These are phyloP conservation scores for Ridgeia piscesae DNA, from an alignment of 1,140 invertebrate species.

Conservation along the genomic window DNA sequence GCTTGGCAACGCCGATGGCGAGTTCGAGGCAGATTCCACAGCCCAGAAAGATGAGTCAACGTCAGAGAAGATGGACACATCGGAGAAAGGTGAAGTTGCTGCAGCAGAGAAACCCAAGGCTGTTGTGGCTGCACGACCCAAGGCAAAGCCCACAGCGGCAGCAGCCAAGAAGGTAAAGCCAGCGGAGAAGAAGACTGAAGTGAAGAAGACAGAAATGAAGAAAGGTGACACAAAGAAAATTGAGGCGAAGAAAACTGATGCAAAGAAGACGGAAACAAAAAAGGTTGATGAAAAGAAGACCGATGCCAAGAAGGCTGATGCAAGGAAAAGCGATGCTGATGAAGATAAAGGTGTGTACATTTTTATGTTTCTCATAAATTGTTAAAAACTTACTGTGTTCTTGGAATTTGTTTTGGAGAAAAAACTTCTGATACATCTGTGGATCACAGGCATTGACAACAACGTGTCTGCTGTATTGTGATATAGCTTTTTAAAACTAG, in stretches of 20 bases:
- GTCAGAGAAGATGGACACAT: background rate
- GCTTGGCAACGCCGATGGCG: background rate
- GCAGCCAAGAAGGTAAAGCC: background rate
- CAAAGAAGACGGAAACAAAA: background rate
- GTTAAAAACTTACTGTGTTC: too few relatives aligned
- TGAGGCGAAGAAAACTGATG: background rate
- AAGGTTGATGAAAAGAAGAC: background rate
- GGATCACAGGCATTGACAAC: too few relatives aligned
- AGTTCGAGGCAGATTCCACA: slow-evolving; percentile 4
- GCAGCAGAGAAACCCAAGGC: background rate
- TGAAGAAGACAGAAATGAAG: background rate
- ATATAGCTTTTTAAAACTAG: too few relatives aligned
- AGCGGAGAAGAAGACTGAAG: background rate
- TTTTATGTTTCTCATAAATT: background rate
- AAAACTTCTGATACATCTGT: too few relatives aligned
- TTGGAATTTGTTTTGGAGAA: too few relatives aligned
- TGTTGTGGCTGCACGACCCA: background rate
- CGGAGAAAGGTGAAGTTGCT: background rate
- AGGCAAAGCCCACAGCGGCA: background rate
- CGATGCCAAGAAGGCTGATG: background rate
- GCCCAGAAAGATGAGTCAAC: slow-evolving; percentile 5
- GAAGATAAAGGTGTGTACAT: background rate
- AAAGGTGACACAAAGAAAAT: background rate
- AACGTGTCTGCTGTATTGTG: too few relatives aligned
- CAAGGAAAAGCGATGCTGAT: background rate